Evolutionary conservation across 2,113 vertebrate genomes (phyloP), one percentile per base, ranked within the genome.

Genomic region (Protomyctophum bolini): DNA sequence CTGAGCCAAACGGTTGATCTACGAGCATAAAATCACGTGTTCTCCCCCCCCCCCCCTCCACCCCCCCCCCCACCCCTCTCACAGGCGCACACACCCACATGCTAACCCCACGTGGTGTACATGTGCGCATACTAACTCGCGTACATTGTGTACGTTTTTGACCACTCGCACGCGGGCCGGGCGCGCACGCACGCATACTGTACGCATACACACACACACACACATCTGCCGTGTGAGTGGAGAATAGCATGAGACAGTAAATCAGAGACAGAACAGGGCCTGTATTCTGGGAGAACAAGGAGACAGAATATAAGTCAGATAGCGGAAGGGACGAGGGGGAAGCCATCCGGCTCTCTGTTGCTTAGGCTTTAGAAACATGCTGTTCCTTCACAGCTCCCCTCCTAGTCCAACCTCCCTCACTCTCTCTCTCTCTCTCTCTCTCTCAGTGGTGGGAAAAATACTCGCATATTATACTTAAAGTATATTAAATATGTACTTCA

Each of bases 281-380:
- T 45, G 51, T 10, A 7, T 28, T 51, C 63, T 28, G 28, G 10
- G 21, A 33, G 33, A 41, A 54, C 62, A 41, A 0, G 55, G 66
- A 68, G 68, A 72, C 15, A 15, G 69, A 41, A 55, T 8, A 33
- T 8, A 33, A 66, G 63, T 79, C 58, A 58, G 29, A 68, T 48
- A 54, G 56, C 52, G 58, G 14, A 58, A 21, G 50, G 14, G 57
- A 60, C 50, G 33, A 41, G 6, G 0, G 60, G 68, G 56, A 62
- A 70, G 65, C 66, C 56, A 47, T 72, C 48, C 33, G 4, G 28
- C 63, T 60, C 54, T 58, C 50, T 45, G 7, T 33, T n/a, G 10
- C 58, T 63, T 21, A 8, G 29, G 33, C 5, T 41, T 76, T 2
- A 68, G 61, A 72, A 73, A 79, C 79, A 68, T 71, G 66, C 55